Base-by-base conservation (phyloP, 2,888 invertebrate genomes). In the Eulithis prunata region DNA sequence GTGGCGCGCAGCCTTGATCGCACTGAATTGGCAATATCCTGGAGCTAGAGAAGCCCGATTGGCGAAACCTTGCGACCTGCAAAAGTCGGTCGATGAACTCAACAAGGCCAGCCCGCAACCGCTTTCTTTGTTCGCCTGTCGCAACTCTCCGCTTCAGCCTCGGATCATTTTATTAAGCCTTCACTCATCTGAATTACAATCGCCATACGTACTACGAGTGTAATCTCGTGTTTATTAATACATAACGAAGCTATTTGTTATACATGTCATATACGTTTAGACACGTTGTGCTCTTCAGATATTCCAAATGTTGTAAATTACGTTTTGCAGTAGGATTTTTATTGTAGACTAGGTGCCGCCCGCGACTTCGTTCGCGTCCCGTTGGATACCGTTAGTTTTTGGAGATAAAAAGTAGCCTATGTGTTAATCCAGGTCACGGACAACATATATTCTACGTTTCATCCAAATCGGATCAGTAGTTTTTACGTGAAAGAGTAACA, bases 11-110 rank as follows among this genome's bases (percentile, higher is more conserved):
- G 90, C 91, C 92, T 92, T 92, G 92, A 90, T 89, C 87, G 88
- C 83, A 76, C 83, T 86, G 88, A 90, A 91, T 93, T 93, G 91
- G 90, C 91, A 93, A 92, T 92, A 92, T 92, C 92, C 92, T 92
- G 91, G 91, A 91, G 91, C 86, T 79, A 83, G 89, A 89, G 91
- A 90, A 90, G 90, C 89, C 88, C 88, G 91, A 87, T 88, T 92
- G 92, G 92, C 90, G 90, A 92, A 93, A 93, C 92, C 92, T 93
- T 92, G 92, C 89, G 90, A 90, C 90, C 90, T 83, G 91, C 91
- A 87, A 89, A 93, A 91, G 83, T 91, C 92, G 92, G 92, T 87
- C 93, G 89, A 90, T 88, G 92, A 92, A 91, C 93, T 87, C 87
- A 74, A 81, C 90, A 92, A 92, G 93, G 92, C 91, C 90, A 85